Evolutionary conservation across 2,888 invertebrate species (phyloP).

Genomic region (Troides helena): DNA sequence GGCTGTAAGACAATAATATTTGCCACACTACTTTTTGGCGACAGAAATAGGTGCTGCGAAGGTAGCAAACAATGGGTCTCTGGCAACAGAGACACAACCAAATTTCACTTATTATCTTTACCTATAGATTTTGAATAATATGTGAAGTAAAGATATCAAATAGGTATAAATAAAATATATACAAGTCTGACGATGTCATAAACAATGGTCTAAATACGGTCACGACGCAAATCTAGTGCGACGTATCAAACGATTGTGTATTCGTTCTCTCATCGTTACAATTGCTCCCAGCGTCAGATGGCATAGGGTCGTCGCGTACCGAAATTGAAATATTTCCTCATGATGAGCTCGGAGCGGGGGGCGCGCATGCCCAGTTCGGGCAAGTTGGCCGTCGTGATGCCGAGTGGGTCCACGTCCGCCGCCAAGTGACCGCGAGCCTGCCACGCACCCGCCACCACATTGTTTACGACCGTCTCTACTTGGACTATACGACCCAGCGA

Average conservation of each 20-base stretch:
- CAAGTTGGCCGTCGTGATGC: conserved; percentile 89
- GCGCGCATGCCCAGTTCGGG: conserved; percentile 76
- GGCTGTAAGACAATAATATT: too few relatives aligned
- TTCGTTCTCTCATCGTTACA: conserved; percentile 12
- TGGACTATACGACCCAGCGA: conserved; percentile 44
- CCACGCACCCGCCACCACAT: conserved; percentile 65
- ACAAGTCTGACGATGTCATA: not conserved
- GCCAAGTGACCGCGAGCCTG: conserved; percentile 97
- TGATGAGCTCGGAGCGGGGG: conserved; percentile 77
- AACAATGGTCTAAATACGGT: conserved; percentile 6
- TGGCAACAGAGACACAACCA: too few relatives aligned
- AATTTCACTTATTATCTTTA: too few relatives aligned
- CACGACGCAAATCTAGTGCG: conserved; percentile 22
- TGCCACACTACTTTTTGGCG: too few relatives aligned
- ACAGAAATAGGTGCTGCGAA: too few relatives aligned
- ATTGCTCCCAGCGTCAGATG: conserved; percentile 12
- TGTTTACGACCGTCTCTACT: conserved; percentile 52
- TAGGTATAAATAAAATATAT: not conserved
- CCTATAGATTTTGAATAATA: too few relatives aligned
- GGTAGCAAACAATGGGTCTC: too few relatives aligned
- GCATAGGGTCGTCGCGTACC: conserved; percentile 59
- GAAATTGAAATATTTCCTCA: conserved; percentile 80
- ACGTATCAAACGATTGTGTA: conserved; percentile 21
- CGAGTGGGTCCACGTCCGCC: conserved; percentile 95
- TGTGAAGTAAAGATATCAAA: too few relatives aligned